Percentiles rank a stretch among this genome's conserved stretches.
phyloP scores from a whole-genome alignment of 1,140 invertebrate genomes.

The Psix sp. region DNA sequence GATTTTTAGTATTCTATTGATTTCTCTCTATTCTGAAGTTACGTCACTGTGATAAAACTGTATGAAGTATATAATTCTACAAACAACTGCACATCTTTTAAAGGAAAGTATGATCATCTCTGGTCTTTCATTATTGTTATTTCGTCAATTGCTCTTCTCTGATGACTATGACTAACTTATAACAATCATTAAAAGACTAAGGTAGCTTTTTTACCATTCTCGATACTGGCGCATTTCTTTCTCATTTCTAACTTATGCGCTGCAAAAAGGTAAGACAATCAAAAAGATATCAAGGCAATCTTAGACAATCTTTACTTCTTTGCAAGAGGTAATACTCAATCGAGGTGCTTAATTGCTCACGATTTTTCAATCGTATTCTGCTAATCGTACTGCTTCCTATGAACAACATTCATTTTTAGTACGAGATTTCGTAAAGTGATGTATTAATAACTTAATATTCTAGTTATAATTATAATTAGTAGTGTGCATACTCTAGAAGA shows the following conservation, averaged over 20 bases:
- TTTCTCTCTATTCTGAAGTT: conserved; percentile 1
- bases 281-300: conserved; percentile 53
- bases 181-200: conserved; percentile 71
- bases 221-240: conserved; percentile 20
- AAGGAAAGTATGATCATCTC: conserved; percentile 36
- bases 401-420: no score
- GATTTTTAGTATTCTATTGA: no score
- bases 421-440: conserved; percentile 4
- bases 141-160: conserved; percentile 60
- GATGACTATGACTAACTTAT: conserved; percentile 61
- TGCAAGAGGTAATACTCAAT: conserved; percentile 21
- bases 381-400: no score
- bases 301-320: conserved; percentile 54
- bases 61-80: no score
- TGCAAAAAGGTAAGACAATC: conserved; percentile 42
- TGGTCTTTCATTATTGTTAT: conserved; percentile 19
- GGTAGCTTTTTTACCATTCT: conserved; percentile 70
- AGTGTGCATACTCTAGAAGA: no score
- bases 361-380: conserved; percentile 24
- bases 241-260: conserved; percentile 9
- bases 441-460: conserved; percentile 7
- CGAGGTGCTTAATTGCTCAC: conserved; percentile 33
- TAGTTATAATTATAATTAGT: conserved; percentile 16
- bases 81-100: no score
- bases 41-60: conserved; percentile 19